Percentiles rank a stretch among this genome's conserved stretches.
These are phyloP conservation scores for Catostylus mosaicus DNA, from an alignment of 30 jellyfish, hydroid and myxozoan genomes.

Conservation along the genomic window DNA sequence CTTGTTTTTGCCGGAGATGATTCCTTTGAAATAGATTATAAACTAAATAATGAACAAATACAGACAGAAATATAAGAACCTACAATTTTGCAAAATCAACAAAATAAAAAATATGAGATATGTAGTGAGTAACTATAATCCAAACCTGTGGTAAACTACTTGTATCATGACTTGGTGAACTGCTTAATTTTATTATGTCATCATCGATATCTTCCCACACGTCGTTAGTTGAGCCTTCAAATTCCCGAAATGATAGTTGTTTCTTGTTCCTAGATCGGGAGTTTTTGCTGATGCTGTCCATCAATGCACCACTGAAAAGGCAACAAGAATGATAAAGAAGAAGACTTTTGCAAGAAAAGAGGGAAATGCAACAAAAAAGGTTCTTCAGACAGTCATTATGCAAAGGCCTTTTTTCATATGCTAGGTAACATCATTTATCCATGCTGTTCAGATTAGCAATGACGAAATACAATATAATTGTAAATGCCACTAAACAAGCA, in stretches of 20 bases:
- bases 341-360: neutral
- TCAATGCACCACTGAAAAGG: conserved; percentile 58
- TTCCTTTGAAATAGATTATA: conserved; percentile 10
- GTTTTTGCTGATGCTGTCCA: conserved; percentile 74
- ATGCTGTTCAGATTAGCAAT: too few species aligned
- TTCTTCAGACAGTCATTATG: too few species aligned
- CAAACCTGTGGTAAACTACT: neutral
- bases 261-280: conserved; percentile 47
- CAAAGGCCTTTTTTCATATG: too few species aligned
- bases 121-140: neutral
- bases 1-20: conserved; percentile 8
- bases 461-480: too few species aligned
- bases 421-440: too few species aligned
- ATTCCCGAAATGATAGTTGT: conserved; percentile 81
- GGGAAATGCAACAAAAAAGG: neutral
- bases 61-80: neutral
- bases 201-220: conserved; percentile 96
- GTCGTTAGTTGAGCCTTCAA: conserved; percentile 92
- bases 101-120: too few species aligned
- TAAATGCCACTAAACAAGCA: too few species aligned
- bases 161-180: conserved; percentile 41
- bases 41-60: too few species aligned
- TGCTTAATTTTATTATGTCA: conserved; percentile 60
- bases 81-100: neutral
- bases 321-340: neutral